Conservation (phyloP, 2,888 invertebrate species). For the Synanthedon vespiformis region DNA sequence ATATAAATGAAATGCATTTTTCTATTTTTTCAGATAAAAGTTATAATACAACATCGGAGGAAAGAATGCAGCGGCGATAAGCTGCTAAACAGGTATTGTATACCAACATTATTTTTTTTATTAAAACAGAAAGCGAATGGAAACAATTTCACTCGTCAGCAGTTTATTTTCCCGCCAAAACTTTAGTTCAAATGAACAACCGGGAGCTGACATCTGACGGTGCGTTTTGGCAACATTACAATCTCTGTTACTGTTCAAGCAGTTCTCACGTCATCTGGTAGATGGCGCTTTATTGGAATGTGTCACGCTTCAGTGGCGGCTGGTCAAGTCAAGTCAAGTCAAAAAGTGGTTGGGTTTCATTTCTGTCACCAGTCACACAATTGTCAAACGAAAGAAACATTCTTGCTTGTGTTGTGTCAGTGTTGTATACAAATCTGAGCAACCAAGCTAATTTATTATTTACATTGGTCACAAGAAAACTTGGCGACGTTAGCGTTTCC, state of each 20-base stretch:
- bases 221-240: background rate
- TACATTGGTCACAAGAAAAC: conserved; percentile 38
- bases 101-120: background rate
- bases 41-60: conserved; percentile 15
- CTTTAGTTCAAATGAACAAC: background rate
- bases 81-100: conserved; percentile 55
- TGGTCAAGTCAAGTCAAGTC: no score
- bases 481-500: conserved; percentile 31
- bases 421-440: conserved; percentile 52
- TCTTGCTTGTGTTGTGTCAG: conserved; percentile 12
- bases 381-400: conserved; percentile 6
- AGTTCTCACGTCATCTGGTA: conserved; percentile 16
- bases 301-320: conserved; percentile 15
- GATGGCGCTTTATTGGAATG: conserved; percentile 37
- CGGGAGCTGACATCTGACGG: background rate
- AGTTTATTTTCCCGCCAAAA: background rate
- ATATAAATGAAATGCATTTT: background rate
- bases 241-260: background rate
- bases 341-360: conserved; percentile 8
- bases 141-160: background rate
- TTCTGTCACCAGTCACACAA: conserved; percentile 19
- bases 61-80: conserved; percentile 61
- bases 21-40: conserved; percentile 21
- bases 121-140: background rate
- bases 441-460: conserved; percentile 66